These are phyloP conservation scores for Hyalella azteca DNA, from an alignment of 2,888 invertebrate genomes.

Conservation along the genomic window DNA sequence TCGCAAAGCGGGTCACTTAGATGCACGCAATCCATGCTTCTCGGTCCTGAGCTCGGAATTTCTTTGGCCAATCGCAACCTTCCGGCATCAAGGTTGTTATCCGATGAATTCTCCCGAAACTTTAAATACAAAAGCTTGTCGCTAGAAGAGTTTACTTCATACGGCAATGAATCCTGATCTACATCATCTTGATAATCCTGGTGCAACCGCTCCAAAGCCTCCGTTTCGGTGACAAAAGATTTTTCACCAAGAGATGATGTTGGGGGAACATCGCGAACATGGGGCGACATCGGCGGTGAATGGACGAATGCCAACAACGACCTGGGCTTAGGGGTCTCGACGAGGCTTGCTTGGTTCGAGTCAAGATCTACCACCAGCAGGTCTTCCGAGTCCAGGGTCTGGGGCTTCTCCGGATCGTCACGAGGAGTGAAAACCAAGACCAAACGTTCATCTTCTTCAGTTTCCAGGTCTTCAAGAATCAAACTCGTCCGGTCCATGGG, in stretches of 20 bases:
- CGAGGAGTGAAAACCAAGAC: slow-evolving; percentile 38
- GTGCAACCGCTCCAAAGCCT: slow-evolving; percentile 16
- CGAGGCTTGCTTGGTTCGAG: slow-evolving; percentile 65
- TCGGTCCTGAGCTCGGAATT: not conserved
- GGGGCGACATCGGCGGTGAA: slow-evolving; percentile 38
- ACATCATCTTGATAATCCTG: slow-evolving; percentile 53
- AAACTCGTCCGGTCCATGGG: slow-evolving; percentile 59
- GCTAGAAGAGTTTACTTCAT: slow-evolving; percentile 15
- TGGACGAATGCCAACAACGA: slow-evolving; percentile 61
- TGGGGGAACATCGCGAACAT: not conserved
- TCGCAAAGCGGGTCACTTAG: slow-evolving; percentile 35
- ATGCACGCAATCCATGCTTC: slow-evolving; percentile 1
- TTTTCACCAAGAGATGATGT: slow-evolving; percentile 30
- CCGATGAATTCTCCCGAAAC: not conserved
- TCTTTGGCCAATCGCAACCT: not conserved
- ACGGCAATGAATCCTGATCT: slow-evolving; percentile 52
- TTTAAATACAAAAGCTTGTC: slow-evolving; percentile 30
- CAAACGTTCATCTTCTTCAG: slow-evolving; percentile 56
- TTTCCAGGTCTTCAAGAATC: slow-evolving; percentile 63
- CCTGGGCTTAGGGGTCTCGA: slow-evolving; percentile 60
- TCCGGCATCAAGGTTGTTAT: not conserved
- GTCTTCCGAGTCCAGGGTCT: slow-evolving; percentile 61
- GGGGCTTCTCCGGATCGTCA: slow-evolving; percentile 20
- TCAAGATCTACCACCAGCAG: slow-evolving; percentile 66
- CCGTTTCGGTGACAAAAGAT: not conserved